Evolutionary conservation across 2,797 vertebrate species (phyloP).

Genomic region (Lemur catta): DNA sequence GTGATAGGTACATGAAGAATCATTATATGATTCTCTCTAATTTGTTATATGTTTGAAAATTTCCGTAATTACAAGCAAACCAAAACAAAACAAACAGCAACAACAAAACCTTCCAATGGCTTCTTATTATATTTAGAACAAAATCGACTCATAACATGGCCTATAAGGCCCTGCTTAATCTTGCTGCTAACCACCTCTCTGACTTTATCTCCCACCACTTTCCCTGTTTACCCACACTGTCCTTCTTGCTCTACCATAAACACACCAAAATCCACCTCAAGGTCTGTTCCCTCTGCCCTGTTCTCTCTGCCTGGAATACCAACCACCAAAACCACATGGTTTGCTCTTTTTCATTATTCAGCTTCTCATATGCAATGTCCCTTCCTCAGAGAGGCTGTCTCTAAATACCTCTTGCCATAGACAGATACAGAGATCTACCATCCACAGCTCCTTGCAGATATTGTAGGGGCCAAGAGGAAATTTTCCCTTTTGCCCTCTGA

Average conservation of each 20-base stretch:
- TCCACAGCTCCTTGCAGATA: not conserved
- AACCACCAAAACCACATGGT: not conserved
- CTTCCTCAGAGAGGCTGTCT: not conserved
- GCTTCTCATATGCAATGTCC: not conserved
- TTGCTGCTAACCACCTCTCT: not conserved
- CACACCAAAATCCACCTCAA: not conserved
- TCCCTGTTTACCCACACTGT: not conserved
- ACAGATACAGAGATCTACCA: not conserved
- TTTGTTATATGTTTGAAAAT: slow-evolving; percentile 31
- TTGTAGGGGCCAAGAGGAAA: not conserved
- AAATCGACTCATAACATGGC: not conserved
- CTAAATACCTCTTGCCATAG: not conserved
- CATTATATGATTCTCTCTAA: not conserved
- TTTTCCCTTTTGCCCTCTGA: not conserved
- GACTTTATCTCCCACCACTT: not conserved
- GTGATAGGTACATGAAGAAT: not conserved
- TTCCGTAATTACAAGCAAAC: not conserved
- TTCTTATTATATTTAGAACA: not conserved
- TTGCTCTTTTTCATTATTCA: slow-evolving; percentile 32
- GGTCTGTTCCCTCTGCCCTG: not conserved
- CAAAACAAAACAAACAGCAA: not conserved
- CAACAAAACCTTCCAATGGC: not conserved
- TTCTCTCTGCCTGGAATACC: not conserved
- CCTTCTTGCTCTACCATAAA: not conserved
- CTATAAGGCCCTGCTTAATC: not conserved